These are phyloP conservation scores for Cuculus canorus DNA, from an alignment of 2,797 vertebrate species.

Conservation along the genomic window DNA sequence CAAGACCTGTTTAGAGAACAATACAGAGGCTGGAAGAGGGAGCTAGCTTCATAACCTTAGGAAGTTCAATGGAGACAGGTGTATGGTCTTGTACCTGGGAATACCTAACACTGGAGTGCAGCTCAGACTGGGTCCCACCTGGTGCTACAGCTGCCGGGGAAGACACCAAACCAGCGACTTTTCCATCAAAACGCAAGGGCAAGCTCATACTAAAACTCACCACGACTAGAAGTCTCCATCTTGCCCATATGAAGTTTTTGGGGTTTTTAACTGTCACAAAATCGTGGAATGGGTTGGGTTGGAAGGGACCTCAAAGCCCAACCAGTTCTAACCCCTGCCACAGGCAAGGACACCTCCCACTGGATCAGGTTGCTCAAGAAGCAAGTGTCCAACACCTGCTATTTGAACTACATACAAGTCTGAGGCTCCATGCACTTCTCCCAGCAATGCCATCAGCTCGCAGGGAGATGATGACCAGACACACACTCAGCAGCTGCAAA, in stretches of 20 bases:
- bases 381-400: neutral
- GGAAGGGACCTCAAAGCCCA: too few relatives aligned
- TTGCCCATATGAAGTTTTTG: neutral
- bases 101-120: too few relatives aligned
- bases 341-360: too few relatives aligned
- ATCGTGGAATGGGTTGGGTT: too few relatives aligned
- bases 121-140: too few relatives aligned
- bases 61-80: too few relatives aligned
- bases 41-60: too few relatives aligned
- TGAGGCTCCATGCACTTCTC: neutral
- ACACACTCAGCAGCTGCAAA: conserved; percentile 1
- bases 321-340: too few relatives aligned
- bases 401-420: neutral
- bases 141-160: rapidly evolving
- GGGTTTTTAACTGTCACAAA: neutral
- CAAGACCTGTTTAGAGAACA: neutral
- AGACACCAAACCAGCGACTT: neutral
- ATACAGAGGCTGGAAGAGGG: too few relatives aligned
- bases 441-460: neutral
- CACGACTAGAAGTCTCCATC: neutral
- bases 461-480: neutral
- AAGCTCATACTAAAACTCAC: neutral
- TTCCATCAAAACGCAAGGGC: neutral
- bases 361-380: too few relatives aligned
- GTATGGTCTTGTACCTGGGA: too few relatives aligned